Percentiles rank a stretch among this genome's conserved stretches.
Evolutionary conservation across 2,797 vertebrate species (phyloP).

Genomic region (Bucorvus abyssinicus): DNA sequence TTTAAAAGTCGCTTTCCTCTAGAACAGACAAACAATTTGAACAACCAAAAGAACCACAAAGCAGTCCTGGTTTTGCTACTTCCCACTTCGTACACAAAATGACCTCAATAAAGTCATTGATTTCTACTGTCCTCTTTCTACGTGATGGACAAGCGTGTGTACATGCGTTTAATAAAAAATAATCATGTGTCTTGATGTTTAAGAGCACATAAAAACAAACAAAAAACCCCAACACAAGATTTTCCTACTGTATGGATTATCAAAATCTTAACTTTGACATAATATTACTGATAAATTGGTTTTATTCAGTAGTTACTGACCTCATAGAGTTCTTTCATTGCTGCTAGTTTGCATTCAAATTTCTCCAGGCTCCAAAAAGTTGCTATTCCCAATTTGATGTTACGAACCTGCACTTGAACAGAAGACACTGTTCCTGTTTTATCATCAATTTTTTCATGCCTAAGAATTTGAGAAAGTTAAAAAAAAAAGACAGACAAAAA

Average conservation of each 20-base stretch:
- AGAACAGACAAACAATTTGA: not conserved
- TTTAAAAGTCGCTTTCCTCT: too few species aligned
- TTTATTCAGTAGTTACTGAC: slow-evolving; percentile 68
- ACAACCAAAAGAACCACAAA: not conserved
- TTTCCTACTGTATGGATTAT: not conserved
- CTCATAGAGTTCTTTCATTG: slow-evolving; percentile 92
- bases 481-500: not conserved
- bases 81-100: not conserved
- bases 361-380: slow-evolving; percentile 94
- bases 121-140: not conserved
- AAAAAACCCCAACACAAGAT: not conserved
- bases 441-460: slow-evolving; percentile 78
- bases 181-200: not conserved
- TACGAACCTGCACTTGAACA: slow-evolving; percentile 86
- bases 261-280: not conserved
- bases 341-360: slow-evolving; percentile 90
- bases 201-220: not conserved
- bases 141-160: not conserved
- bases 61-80: not conserved
- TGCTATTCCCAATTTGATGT: slow-evolving; percentile 87
- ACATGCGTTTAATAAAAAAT: not conserved
- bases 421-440: slow-evolving; percentile 53
- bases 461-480: slow-evolving; percentile 47
- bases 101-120: not conserved
- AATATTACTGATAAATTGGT: not conserved